Percentiles rank a stretch among this genome's conserved stretches.
These are phyloP conservation scores for Leuciscus waleckii DNA, from an alignment of 2,797 vertebrate species.

Conservation along the genomic window DNA sequence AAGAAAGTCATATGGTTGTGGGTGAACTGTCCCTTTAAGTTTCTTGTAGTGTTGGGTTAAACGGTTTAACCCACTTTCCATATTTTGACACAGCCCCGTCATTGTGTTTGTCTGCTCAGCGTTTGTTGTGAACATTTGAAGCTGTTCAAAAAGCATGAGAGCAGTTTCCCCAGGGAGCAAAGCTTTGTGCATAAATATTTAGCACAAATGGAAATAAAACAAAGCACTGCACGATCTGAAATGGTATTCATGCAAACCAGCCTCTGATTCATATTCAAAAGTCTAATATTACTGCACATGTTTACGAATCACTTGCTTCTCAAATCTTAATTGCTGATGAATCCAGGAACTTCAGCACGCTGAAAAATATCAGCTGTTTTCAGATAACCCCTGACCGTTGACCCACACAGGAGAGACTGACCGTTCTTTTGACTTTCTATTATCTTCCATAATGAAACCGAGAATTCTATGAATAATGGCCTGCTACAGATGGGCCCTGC, in stretches of 20 bases:
- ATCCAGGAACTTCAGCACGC: conserved; percentile 61
- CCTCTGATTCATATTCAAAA: conserved; percentile 31
- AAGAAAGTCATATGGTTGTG: neutral
- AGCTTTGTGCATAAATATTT: conserved; percentile 50
- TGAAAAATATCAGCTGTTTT: conserved; percentile 64
- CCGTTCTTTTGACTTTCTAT: conserved; percentile 58
- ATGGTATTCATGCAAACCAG: conserved; percentile 45
- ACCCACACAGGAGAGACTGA: conserved; percentile 61
- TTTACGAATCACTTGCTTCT: conserved; percentile 38
- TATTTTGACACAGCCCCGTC: conserved; percentile 31
- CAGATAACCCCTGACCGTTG: conserved; percentile 62
- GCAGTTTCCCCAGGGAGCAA: conserved; percentile 33
- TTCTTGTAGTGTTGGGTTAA: conserved; percentile 25
- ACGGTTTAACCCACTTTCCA: conserved; percentile 39
- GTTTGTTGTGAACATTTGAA: conserved; percentile 60
- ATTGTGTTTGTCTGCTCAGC: conserved; percentile 30
- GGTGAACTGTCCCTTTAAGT: conserved; percentile 25
- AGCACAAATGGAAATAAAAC: conserved; percentile 42
- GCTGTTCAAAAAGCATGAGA: conserved; percentile 53
- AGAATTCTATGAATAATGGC: conserved; percentile 67
- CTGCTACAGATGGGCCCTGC: conserved; percentile 46
- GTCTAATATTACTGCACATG: conserved; percentile 36
- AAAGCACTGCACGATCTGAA: neutral
- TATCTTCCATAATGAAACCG: conserved; percentile 68
- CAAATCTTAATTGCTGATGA: conserved; percentile 61